Evolutionary conservation across 2,888 invertebrate genomes (phyloP).

Genomic region (Caenorhabditis sp.): DNA sequence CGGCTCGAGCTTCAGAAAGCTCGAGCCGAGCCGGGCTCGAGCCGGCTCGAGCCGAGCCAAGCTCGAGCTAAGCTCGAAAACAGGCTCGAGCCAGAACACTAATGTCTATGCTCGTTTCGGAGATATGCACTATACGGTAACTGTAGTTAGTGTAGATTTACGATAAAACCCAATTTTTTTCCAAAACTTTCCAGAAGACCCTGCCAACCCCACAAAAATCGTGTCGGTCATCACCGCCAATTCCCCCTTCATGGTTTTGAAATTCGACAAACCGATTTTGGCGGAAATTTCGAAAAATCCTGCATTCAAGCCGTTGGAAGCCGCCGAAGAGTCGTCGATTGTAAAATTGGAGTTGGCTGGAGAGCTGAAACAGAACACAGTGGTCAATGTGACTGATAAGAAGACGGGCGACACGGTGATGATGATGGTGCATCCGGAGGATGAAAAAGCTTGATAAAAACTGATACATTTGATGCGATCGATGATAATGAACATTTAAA

Average conservation of each 20-base stretch:
- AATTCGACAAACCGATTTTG: slow-evolving; percentile 35
- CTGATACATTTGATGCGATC: too few relatives aligned
- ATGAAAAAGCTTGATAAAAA: not conserved
- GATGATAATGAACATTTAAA: too few relatives aligned
- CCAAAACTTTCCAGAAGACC: slow-evolving; percentile 15
- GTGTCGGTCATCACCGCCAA: slow-evolving; percentile 21
- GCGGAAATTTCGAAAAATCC: slow-evolving; percentile 28
- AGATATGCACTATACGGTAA: too few relatives aligned
- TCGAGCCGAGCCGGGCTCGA: too few relatives aligned
- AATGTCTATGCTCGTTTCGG: too few relatives aligned
- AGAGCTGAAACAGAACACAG: not conserved
- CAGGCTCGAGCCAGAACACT: too few relatives aligned
- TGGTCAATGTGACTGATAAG: not conserved
- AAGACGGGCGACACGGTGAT: not conserved
- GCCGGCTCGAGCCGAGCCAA: too few relatives aligned
- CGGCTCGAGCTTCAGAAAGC: too few relatives aligned
- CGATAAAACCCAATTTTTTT: too few relatives aligned
- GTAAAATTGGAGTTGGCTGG: not conserved
- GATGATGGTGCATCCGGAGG: not conserved
- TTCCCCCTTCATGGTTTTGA: slow-evolving; percentile 15
- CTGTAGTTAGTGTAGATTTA: too few relatives aligned
- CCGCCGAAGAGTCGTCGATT: not conserved
- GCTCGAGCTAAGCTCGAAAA: too few relatives aligned
- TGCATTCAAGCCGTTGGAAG: not conserved
- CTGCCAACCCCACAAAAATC: not conserved